Evolutionary conservation across 1,140 invertebrate genomes (phyloP), one percentile per base, ranked within the genome.

Genomic region (Acromyrmex charruanus): DNA sequence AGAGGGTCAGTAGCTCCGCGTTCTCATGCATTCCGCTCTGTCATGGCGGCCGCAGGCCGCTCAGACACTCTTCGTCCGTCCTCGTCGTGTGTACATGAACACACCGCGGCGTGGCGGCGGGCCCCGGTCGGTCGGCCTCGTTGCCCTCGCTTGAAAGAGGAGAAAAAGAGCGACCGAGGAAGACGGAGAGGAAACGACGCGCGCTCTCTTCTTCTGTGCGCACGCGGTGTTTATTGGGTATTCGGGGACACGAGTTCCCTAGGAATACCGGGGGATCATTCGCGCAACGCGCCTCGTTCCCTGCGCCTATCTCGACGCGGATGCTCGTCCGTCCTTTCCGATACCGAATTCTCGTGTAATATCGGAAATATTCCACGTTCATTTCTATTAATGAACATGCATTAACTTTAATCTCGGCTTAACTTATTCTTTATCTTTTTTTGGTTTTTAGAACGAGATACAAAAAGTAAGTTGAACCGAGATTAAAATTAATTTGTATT

Each of bases 11-110:
- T 94, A 94, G 93, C 94, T 94, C 91, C 87, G 92, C 92, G 94
- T 94, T 94, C 94, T 94, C 94, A 95, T 94, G 94, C 94, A 95
- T 95, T 95, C 94, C 93, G 93, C 93, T 93, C 91, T 92, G 94
- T 94, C 93, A 95, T 94, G 94, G 93, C 93, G 93, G 92, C 85
- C 75, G 0, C 87, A 86, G 63, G 77, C 91, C 91, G 93, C 92
- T 94, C 92, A 93, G 92, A 94, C 92, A 88, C 90, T 90, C 88
- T 87, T 90, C 87, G 89, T 89, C 87, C 80, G 90, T 92, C 88
- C 87, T 92, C 77, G 89, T 90, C 88, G 85, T 75, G 74, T 74
- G 80, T 53, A 74, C 90, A 79, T 89, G 87, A 80, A 81, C 72
- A 77, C 82, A 80, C 72, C 80, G 88, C 88, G 31, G 31, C 31